These are phyloP conservation scores for Dryobotodes eremita DNA, from an alignment of 2,888 invertebrate species.

Conservation along the genomic window DNA sequence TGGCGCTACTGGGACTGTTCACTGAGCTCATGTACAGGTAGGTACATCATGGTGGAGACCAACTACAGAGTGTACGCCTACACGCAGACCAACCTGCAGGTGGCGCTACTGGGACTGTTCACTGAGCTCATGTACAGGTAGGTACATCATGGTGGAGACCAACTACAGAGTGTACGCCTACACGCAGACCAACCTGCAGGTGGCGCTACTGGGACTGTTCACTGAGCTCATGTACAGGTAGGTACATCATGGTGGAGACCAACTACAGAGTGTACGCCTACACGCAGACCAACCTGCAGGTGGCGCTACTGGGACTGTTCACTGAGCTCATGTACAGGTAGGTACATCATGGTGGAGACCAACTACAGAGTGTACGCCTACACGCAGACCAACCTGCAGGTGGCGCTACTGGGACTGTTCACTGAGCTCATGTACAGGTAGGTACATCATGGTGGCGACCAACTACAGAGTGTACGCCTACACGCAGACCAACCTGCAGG, in stretches of 20 bases:
- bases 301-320: slow-evolving; percentile 12
- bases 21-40: slow-evolving; percentile 3
- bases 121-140: slow-evolving; percentile 3
- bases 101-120: neutral
- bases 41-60: neutral
- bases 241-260: neutral
- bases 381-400: slow-evolving; percentile 18
- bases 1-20: neutral
- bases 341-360: slow-evolving; percentile 90
- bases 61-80: neutral
- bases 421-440: slow-evolving; percentile 20
- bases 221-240: slow-evolving; percentile 73
- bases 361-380: slow-evolving; percentile 73
- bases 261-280: neutral
- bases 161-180: neutral
- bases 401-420: slow-evolving; percentile 15
- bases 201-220: slow-evolving; percentile 93
- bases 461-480: slow-evolving; percentile 3
- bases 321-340: slow-evolving; percentile 13
- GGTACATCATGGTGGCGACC: neutral
- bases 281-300: slow-evolving; percentile 17
- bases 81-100: slow-evolving; percentile 3
- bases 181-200: slow-evolving; percentile 3
- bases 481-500: slow-evolving; percentile 16
- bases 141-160: neutral